Evolutionary conservation across 2,888 invertebrate genomes (phyloP), one percentile per base, ranked within the genome.

Genomic region (Orthosia cruda): DNA sequence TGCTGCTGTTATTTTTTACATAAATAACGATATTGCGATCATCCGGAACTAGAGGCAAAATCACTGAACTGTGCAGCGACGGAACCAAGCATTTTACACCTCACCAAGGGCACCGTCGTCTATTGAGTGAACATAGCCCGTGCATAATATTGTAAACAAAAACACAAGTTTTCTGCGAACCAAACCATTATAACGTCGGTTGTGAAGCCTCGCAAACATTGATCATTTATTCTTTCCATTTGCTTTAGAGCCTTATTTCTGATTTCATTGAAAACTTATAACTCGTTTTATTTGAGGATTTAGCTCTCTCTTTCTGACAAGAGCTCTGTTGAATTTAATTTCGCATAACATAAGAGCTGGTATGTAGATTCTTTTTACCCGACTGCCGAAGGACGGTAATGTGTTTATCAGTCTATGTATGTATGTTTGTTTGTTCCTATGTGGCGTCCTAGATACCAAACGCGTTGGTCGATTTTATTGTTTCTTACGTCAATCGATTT

Each of bases 1-100:
- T 61, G 54, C 12, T 61, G 32, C 20, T 12, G 32, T n/a, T 12
- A 50, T 61, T 59, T 55, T 66, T 71, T 65, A 58, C 55, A 54
- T 20, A 52, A 23, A 68, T 32, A 67, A 61, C 71, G 54, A 77
- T 68, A 61, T 58, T 26, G 58, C 65, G 55, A 66, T 73, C 72
- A 64, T 63, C 61, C 49, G 61, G 50, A 66, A 78, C 70, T 66
- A 49, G 57, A 50, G 59, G 69, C 70, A 59, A 81, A 83, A 77
- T 67, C 77, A 67, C 80, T 87, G 84, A 82, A 77, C 83, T 84
- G 82, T 82, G 73, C 62, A 81, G 80, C 65, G 79, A 76, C 85
- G 89, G 85, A 90, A 86, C 86, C 80, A 85, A 80, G 86, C 85
- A 72, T 83, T 76, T 80, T 77, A 81, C 64, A 71, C 47, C 70